Evolutionary conservation across 1,140 invertebrate genomes (phyloP), one percentile per base, ranked within the genome.

Genomic region (Chironomus striatipennis): DNA sequence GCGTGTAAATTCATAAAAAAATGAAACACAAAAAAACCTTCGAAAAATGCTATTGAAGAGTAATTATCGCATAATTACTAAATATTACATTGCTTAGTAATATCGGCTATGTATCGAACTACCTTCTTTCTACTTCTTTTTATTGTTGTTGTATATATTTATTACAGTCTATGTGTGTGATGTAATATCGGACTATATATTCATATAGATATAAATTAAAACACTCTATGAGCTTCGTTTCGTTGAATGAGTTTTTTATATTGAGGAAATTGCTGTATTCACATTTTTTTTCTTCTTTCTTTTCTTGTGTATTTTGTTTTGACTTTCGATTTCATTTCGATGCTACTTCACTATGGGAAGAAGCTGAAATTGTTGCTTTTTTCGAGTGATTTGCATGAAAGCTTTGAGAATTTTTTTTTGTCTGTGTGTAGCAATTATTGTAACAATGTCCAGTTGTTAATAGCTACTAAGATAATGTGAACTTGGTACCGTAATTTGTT

Each of bases 141-240:
- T 34, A n/a, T n/a, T n/a, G n/a, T n/a, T 47, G 43, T 15, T 47
- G 43, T 9, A 47, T 57, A 57, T 57, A 12, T n/a, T 57, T 57
- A 57, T 15, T 57, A 57, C 15, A n/a, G 47, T 57, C 47, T 57
- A 57, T 5, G n/a, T 57, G 47, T 57, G 47, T 57, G 47, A 57
- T 57, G 47, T 57, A 57, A 57, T 57, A 57, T 57, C 47, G 47
- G 47, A 57, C 47, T 57, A 57, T 57, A 57, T 57, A 57, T 57
- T 12, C n/a, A n/a, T 57, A 15, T 57, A 57, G 5, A 57, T n/a
- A 57, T n/a, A 57, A 57, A 15, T 57, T 15, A 57, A 57, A 57
- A 57, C 47, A 57, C 47, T 57, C 47, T 57, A 57, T 57, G 47
- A 57, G 47, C 47, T 57, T 57, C 12, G 47, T 57, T 57, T 57